A percentile compares a stretch with the other conserved stretches of the same genome.
Evolutionary conservation across 1,140 invertebrate species (phyloP).

Genomic region (Orchestia grillus): DNA sequence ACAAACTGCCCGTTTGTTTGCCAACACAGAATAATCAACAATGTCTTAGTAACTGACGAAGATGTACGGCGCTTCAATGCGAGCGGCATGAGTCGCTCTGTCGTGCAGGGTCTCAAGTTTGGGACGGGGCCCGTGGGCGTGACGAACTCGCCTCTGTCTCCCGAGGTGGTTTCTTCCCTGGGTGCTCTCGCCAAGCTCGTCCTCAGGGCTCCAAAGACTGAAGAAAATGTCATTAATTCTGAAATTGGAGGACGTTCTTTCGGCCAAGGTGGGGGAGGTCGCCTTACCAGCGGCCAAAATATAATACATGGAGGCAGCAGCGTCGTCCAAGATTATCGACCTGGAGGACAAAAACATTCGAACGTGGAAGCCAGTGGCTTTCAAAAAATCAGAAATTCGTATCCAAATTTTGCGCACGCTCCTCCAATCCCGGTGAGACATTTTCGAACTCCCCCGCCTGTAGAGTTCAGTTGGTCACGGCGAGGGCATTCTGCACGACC

Average conservation of each 20-base stretch:
- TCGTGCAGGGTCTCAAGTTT: background rate
- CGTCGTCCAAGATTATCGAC: background rate
- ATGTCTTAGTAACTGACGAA: conserved; percentile 42
- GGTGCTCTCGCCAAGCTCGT: background rate
- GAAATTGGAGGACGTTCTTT: background rate
- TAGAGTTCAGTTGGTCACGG: background rate
- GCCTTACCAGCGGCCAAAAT: background rate
- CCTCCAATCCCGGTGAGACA: background rate
- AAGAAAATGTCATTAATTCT: background rate
- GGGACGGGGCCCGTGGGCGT: background rate
- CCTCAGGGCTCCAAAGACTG: background rate
- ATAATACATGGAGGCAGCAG: background rate
- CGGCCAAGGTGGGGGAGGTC: background rate
- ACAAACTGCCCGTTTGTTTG: background rate
- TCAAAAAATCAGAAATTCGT: background rate
- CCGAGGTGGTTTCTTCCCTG: background rate
- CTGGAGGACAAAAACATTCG: background rate
- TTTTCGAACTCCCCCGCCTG: conserved; percentile 12
- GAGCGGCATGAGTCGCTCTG: background rate
- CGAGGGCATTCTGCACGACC: background rate
- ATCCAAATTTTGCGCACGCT: background rate
- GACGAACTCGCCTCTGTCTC: background rate
- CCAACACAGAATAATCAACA: conserved; percentile 44
- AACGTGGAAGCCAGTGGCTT: background rate
- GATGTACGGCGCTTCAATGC: background rate